Evolutionary conservation across 2,888 invertebrate genomes (phyloP).

Genomic region (Platycnemis pennipes): DNA sequence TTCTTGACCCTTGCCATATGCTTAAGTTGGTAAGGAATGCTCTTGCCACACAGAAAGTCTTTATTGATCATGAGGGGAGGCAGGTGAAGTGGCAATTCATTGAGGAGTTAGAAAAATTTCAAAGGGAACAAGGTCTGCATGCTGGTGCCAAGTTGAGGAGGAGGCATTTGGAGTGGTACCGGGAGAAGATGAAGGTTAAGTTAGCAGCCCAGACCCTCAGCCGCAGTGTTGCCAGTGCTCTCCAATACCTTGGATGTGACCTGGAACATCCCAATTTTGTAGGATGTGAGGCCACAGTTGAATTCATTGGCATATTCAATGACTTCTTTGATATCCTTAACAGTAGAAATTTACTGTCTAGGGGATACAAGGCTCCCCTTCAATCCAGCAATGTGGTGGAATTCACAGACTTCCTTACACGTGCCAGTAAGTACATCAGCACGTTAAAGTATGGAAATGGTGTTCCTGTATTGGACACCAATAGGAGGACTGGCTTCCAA

Average conservation of each 20-base stretch:
- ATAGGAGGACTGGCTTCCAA: not conserved
- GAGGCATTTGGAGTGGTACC: not conserved
- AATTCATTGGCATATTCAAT: not conserved
- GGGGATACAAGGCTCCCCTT: not conserved
- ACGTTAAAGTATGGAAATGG: not conserved
- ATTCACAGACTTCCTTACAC: not conserved
- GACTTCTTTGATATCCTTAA: not conserved
- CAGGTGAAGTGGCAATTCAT: not conserved
- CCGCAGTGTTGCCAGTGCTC: slow-evolving; percentile 29
- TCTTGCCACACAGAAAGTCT: not conserved
- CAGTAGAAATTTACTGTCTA: not conserved
- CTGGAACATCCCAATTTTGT: not conserved
- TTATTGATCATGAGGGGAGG: not conserved
- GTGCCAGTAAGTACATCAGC: not conserved
- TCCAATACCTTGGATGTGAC: not conserved
- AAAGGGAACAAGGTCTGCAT: not conserved
- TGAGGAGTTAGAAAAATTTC: not conserved
- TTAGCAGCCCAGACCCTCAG: not conserved
- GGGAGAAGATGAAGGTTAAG: not conserved
- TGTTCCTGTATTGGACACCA: not conserved
- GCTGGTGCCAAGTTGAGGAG: not conserved
- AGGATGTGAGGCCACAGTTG: not conserved
- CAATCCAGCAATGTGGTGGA: not conserved
- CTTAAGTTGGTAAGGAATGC: not conserved
- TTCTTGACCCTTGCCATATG: too few relatives aligned